Base-by-base conservation (phyloP, 2,113 vertebrate genomes). In the Gobiocypris rarus region DNA sequence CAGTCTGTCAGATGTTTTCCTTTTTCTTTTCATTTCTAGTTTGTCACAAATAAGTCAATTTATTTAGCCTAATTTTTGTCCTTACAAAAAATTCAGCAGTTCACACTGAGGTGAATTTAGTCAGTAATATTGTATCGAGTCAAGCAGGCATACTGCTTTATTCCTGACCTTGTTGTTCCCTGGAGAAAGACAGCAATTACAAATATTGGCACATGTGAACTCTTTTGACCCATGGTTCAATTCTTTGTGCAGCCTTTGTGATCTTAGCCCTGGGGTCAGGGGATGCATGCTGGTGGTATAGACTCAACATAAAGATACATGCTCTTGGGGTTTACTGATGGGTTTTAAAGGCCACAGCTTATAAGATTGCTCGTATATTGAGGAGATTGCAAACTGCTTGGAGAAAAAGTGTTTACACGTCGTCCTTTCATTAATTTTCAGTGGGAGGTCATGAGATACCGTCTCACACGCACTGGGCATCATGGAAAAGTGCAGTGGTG, bases 371-470 rank as follows among this genome's bases (percentile, higher is more conserved):
- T 78, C 15, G 45, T 45, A n/a, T 63, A 28, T 26, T 45, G n/a
- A 63, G n/a, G n/a, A 41, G 7, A 45, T 22, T 17, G 28, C n/a
- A 76, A 58, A 43, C n/a, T 24, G 22, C 58, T 61, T 54, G 19
- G 79, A 61, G 75, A 71, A 61, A 43, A 82, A 61, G 75, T 70
- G 11, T 52, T 80, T 14, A 56, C 78, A 80, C 77, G 24, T 58
- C 43, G 3, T 70, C 61, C 13, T 75, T 69, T 84, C 70, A 91
- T 84, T 88, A 87, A 91, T 93, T 89, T 85, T 88, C 77, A 48
- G 81, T 45, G 85, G 85, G 87, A 86, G 87, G 90, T 90, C 88
- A 89, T 90, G 88, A 89, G 90, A 90, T 85, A 31, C n/a, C 45
- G 71, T 84, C 75, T 89, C 78, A 52, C 80, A 38, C 75, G 48